Base-by-base conservation (phyloP, 2,797 vertebrate species). In the Kryptolebias ocellatus region DNA sequence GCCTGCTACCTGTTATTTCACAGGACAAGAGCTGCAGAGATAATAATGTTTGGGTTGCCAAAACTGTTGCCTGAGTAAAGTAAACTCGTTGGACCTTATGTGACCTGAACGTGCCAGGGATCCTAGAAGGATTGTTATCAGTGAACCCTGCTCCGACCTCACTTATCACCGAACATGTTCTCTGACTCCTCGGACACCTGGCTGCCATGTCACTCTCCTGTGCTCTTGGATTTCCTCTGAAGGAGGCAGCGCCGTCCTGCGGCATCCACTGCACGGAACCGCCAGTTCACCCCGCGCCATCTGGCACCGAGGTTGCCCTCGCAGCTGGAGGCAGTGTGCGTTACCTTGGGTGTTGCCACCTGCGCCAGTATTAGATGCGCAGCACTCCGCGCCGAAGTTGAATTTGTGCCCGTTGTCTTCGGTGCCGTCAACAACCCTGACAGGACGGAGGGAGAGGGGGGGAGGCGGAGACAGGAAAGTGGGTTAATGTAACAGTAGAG, bases 381-480 rank as follows among this genome's bases (percentile, higher is more conserved):
- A 83, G 78, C 88, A 87, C 67, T 95, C 95, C 57, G 86, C 52
- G 50, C 92, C 94, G 90, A 98, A 97, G 78, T 92, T 93, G 92
- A 98, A 98, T 0, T 90, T 87, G 60, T 78, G 92, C 2, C 93
- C 89, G 2, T 95, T 94, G 87, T 98, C 96, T 84, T 98, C 97
- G 2, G 96, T 96, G 71, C 97, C 97, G 9, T 98, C 96, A 72
- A 98, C 97, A 39, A 99, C 93, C 89, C 97, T 99, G 84, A 28
- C 6, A 15, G 56, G 69, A 76, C 51, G 67, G 75, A 63, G 27
- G 72, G 60, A 71, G 31, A 34, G 31, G 54, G 69, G 74, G 53
- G 64, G 75, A 63, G 20, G 71, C n/a, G 53, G 60, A 70, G 77
- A 51, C 60, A 56, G 67, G 71, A 62, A 70, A 60, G 12, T 54